Base-by-base conservation (phyloP, 2,888 invertebrate genomes). In the Xiphydria camelus region DNA sequence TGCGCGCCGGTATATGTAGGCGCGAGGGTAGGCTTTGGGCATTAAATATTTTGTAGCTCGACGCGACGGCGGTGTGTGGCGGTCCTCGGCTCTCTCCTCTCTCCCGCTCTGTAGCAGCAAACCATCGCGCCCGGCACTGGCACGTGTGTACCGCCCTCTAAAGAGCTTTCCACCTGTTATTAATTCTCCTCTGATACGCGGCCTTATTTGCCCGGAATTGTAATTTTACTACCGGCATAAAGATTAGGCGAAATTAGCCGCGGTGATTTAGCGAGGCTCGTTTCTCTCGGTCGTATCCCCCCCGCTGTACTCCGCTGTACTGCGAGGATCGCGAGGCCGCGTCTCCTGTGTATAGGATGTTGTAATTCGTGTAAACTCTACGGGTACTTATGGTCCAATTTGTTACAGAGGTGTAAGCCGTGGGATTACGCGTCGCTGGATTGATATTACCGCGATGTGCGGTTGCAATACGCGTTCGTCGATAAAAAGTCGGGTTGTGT, bases 201-300 rank as follows among this genome's bases (percentile, higher is more conserved):
- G 17, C 45, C 35, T 44, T 41, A 33, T 36, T 47, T 46, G 34
- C 49, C 26, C 39, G 50, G 51, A 65, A 67, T 65, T 61, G 57
- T 66, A 64, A 59, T 64, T 68, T 68, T 64, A 68, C 55, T 55
- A 45, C 51, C 52, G 50, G 51, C 51, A 54, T 65, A 66, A 67
- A 67, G 68, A 68, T 68, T 68, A 66, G 49, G 44, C 43, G 59
- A 61, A 67, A 66, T 67, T 66, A 67, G 60, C 53, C 32, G 18
- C 23, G 42, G 55, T 66, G 65, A 67, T 69, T 68, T 69, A 68
- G 45, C 39, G 37, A 34, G n/a, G n/a, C n/a, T n/a, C n/a, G n/a
- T n/a, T n/a, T n/a, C n/a, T n/a, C n/a, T n/a, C n/a, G n/a, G n/a
- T n/a, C n/a, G n/a, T n/a, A n/a, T n/a, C n/a, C n/a, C n/a, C n/a